Evolutionary conservation across 2,113 vertebrate species (phyloP).

Genomic region (Tachuris rubrigastra): DNA sequence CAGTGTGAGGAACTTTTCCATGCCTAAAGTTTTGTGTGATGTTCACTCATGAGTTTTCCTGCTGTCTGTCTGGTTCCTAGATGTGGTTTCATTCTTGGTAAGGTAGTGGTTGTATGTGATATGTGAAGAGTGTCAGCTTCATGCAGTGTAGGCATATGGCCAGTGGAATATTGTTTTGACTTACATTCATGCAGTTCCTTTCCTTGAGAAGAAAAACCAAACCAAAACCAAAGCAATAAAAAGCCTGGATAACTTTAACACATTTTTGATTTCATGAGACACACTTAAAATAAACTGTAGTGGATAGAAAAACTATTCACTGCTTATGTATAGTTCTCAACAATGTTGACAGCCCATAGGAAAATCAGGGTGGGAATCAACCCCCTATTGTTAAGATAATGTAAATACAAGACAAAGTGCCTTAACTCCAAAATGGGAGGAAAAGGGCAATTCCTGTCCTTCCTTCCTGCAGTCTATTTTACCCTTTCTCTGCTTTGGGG

Average conservation of each 20-base stretch:
- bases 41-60: background rate
- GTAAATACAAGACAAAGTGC: background rate
- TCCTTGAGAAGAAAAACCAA: background rate
- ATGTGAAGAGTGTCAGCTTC: conserved; percentile 8
- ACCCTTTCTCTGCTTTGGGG: background rate
- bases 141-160: background rate
- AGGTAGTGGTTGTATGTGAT: background rate
- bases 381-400: background rate
- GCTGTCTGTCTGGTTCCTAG: background rate
- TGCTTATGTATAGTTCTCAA: background rate
- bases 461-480: conserved; percentile 8
- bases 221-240: background rate
- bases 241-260: background rate
- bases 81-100: conserved; percentile 8
- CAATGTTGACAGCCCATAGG: background rate
- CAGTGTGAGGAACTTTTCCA: background rate
- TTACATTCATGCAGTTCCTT: background rate
- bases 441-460: background rate
- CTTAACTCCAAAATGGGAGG: background rate
- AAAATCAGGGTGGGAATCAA: background rate
- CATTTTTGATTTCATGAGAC: background rate
- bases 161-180: background rate
- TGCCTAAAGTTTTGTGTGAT: background rate
- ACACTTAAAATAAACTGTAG: background rate
- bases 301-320: background rate